These are phyloP conservation scores for Gisinianus flammeolus DNA, from an alignment of 2,888 invertebrate species.

Conservation along the genomic window DNA sequence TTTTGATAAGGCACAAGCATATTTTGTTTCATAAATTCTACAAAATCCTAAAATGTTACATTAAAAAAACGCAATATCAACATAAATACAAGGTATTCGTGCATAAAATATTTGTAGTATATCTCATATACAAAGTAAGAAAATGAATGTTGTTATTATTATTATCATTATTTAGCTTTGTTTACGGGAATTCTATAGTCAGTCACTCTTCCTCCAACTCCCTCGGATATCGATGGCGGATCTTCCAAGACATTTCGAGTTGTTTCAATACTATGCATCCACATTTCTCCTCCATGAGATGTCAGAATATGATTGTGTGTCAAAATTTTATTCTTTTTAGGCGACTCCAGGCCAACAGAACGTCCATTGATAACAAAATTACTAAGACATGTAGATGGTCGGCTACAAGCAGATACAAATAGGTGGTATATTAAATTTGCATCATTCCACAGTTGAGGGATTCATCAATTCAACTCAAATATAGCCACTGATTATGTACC, in stretches of 20 bases:
- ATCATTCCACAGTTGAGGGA: background rate
- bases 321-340: conserved; percentile 65
- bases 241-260: conserved; percentile 87
- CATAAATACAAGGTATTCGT: no score
- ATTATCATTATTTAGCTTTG: background rate
- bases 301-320: conserved; percentile 76
- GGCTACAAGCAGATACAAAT: no score
- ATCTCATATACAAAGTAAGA: no score
- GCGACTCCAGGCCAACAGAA: conserved; percentile 91
- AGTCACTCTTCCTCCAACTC: conserved; percentile 89
- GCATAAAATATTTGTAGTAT: no score
- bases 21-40: conserved; percentile 84
- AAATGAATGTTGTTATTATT: no score
- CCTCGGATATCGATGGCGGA: conserved; percentile 93
- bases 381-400: conserved; percentile 95
- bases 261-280: conserved; percentile 88
- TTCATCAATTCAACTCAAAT: background rate
- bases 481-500: conserved; percentile 51
- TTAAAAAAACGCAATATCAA: no score
- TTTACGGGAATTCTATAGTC: conserved; percentile 78
- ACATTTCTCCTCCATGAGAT: conserved; percentile 94
- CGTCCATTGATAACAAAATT: conserved; percentile 95
- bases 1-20: conserved; percentile 70
- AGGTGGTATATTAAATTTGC: background rate
- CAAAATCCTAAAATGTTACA: conserved; percentile 84